phyloP scores from a whole-genome alignment of 2,888 invertebrate genomes.

The Ornithoptera priamus region DNA sequence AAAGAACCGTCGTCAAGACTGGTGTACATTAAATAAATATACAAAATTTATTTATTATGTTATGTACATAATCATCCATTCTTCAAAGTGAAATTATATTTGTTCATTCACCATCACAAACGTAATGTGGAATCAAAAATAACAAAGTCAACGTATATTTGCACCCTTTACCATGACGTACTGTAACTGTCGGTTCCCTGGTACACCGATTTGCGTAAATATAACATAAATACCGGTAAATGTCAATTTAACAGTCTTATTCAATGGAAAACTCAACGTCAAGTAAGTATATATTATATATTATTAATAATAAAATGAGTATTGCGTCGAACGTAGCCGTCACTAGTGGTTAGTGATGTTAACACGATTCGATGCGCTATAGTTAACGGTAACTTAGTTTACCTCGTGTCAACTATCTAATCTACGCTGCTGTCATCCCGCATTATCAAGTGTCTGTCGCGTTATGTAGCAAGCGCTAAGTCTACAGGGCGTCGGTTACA shows the following conservation, averaged over 20 bases:
- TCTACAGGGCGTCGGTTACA: conserved; percentile 22
- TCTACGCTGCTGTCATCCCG: conserved; percentile 17
- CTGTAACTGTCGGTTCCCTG: no score
- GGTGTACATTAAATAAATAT: no score
- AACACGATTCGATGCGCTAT: conserved; percentile 1
- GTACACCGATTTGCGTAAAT: no score
- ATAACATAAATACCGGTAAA: not conserved
- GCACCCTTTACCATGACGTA: no score
- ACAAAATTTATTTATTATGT: no score
- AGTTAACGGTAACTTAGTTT: conserved; percentile 16
- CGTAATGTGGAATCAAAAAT: no score
- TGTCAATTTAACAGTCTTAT: not conserved
- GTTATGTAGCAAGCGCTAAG: conserved; percentile 18
- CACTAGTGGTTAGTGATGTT: conserved; percentile 1
- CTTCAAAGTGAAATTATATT: no score
- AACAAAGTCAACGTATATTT: no score
- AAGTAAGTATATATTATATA: no score
- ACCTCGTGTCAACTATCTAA: conserved; percentile 18
- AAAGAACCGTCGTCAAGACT: no score
- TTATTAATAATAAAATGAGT: not conserved
- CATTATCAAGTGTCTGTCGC: conserved; percentile 18
- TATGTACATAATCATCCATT: no score
- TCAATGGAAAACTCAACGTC: not conserved
- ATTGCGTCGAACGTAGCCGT: not conserved
- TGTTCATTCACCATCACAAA: no score